A percentile compares a stretch with the other conserved stretches of the same genome.
Evolutionary conservation across 2,113 vertebrate genomes (phyloP).

Genomic region (Alligator mississippiensis): DNA sequence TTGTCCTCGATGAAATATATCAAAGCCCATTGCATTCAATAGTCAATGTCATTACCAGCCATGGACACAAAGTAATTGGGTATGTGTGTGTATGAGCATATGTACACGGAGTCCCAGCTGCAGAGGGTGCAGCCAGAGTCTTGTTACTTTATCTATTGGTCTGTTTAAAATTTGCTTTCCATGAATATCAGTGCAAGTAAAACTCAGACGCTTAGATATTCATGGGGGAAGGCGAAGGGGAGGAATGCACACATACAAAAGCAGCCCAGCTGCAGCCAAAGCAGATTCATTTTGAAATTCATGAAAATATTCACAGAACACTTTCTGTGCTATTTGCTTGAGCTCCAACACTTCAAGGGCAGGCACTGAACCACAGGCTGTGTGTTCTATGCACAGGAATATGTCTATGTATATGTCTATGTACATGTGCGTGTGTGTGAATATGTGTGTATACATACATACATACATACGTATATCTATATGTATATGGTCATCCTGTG

Average conservation of each 20-base stretch:
- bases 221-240: background rate
- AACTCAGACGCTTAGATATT: slow-evolving; percentile 68
- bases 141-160: slow-evolving; percentile 37
- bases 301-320: slow-evolving; percentile 71
- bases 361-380: slow-evolving; percentile 60
- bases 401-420: no score
- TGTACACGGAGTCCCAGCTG: slow-evolving; percentile 28
- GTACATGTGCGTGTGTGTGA: no score
- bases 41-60: background rate
- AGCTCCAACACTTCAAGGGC: slow-evolving; percentile 55
- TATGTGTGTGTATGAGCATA: background rate
- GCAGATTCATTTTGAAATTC: slow-evolving; percentile 74
- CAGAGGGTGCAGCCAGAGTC: slow-evolving; percentile 27
- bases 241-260: slow-evolving; percentile 63
- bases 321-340: slow-evolving; percentile 50
- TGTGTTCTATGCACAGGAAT: background rate
- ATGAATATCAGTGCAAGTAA: slow-evolving; percentile 51
- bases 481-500: background rate
- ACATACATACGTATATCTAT: no score
- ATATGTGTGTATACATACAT: no score
- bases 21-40: background rate
- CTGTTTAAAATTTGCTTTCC: slow-evolving; percentile 57
- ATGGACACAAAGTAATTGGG: background rate
- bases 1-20: background rate
- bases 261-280: slow-evolving; percentile 75